Percentiles rank a stretch among this genome's conserved stretches.
Conservation (phyloP, 2,113 vertebrate species). For the Spermophilus dauricus region DNA sequence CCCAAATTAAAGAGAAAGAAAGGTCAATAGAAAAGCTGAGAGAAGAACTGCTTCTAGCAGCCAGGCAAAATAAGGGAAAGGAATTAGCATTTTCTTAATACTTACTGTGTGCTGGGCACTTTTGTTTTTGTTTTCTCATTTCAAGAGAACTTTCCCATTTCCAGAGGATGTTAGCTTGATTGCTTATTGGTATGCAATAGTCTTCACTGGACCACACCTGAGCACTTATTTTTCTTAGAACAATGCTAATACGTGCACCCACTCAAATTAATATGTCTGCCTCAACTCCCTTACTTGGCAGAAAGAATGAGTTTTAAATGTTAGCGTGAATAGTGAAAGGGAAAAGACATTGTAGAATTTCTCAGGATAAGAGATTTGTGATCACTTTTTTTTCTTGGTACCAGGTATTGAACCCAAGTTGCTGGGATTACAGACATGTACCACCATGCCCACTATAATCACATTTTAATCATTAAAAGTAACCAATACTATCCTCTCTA, state of each 20-base stretch:
- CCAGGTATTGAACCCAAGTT: too few relatives aligned
- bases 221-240: neutral
- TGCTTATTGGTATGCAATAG: neutral
- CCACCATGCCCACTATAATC: neutral
- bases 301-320: neutral
- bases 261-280: neutral
- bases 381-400: too few relatives aligned
- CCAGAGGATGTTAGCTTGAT: too few relatives aligned
- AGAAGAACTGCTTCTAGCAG: conserved; percentile 42
- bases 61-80: conserved; percentile 43
- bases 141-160: neutral
- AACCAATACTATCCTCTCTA: neutral
- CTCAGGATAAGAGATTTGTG: conserved; percentile 10
- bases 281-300: neutral
- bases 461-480: neutral
- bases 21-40: conserved; percentile 62
- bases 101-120: conserved; percentile 30
- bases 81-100: conserved; percentile 39
- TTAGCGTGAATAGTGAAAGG: neutral
- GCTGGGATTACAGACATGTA: too few relatives aligned
- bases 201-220: neutral
- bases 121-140: conserved; percentile 33
- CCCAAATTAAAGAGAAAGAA: conserved; percentile 64
- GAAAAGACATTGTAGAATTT: neutral
- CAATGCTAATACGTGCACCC: neutral